These are phyloP conservation scores for Epinephelus fuscoguttatus DNA, from an alignment of 2,113 vertebrate genomes.

Conservation along the genomic window DNA sequence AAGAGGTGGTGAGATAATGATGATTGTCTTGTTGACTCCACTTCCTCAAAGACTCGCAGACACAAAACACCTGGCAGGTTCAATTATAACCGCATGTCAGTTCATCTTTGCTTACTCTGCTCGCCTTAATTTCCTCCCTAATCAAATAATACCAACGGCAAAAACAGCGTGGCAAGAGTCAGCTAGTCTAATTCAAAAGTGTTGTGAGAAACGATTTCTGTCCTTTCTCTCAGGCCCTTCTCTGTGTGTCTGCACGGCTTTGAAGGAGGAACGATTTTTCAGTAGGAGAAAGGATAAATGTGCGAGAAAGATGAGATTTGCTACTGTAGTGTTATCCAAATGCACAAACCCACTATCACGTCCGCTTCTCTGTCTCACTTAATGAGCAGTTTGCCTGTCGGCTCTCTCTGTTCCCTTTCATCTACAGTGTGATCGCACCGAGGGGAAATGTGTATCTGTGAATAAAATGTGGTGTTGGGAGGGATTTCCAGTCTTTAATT, in stretches of 20 bases:
- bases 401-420: slow-evolving; percentile 41
- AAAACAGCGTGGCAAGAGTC: background rate
- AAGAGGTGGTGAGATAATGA: background rate
- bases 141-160: slow-evolving; percentile 23
- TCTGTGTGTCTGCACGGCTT: slow-evolving; percentile 18
- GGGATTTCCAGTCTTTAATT: slow-evolving; percentile 47
- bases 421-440: slow-evolving; percentile 37
- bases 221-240: slow-evolving; percentile 53
- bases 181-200: slow-evolving; percentile 8
- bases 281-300: slow-evolving; percentile 53
- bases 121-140: slow-evolving; percentile 14
- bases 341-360: slow-evolving; percentile 22
- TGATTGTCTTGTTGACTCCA: background rate
- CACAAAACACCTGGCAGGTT: background rate
- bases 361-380: slow-evolving; percentile 39
- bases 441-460: slow-evolving; percentile 31
- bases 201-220: slow-evolving; percentile 41
- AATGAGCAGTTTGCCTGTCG: slow-evolving; percentile 66
- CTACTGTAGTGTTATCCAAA: slow-evolving; percentile 37
- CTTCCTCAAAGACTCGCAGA: background rate
- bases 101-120: slow-evolving; percentile 27
- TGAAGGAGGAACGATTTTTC: slow-evolving; percentile 19
- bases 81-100: background rate
- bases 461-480: slow-evolving; percentile 28
- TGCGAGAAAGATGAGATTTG: slow-evolving; percentile 48